phyloP scores from a whole-genome alignment of 2,113 vertebrate species.

The Melanerpes aurifrons region DNA sequence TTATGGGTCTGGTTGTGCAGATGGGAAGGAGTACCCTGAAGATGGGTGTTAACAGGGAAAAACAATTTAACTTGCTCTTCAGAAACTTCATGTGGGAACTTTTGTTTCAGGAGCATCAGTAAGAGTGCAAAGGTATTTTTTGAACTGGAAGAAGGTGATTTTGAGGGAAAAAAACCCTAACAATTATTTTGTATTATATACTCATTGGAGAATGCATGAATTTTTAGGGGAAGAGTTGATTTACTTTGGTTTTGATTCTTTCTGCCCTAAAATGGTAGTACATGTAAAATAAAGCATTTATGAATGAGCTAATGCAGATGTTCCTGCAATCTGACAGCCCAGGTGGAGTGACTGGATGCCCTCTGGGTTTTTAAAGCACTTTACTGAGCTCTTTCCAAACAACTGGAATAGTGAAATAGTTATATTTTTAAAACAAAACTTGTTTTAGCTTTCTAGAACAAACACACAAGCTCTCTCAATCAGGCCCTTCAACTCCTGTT shows the following conservation, averaged over 20 bases:
- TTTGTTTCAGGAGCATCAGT: background rate
- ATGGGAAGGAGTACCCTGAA: background rate
- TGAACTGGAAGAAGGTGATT: background rate
- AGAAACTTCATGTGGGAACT: background rate
- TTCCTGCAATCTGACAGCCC: background rate
- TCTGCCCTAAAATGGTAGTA: background rate
- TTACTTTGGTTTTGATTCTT: background rate
- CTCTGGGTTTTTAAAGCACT: background rate
- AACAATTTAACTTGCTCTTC: background rate
- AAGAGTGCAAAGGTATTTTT: background rate
- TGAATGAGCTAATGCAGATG: background rate
- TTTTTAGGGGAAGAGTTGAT: background rate
- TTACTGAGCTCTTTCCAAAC: slow-evolving; percentile 2
- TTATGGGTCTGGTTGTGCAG: background rate
- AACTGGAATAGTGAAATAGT: background rate
- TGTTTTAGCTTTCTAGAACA: background rate
- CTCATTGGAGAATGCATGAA: background rate
- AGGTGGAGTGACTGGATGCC: background rate
- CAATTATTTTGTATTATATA: background rate
- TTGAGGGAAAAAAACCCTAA: background rate
- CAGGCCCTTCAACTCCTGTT: background rate
- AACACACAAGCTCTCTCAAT: background rate
- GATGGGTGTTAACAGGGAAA: background rate
- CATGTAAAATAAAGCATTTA: background rate
- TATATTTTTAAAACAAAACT: background rate